Base-by-base conservation (phyloP, 2,888 invertebrate genomes). In the Sturmia bella region DNA sequence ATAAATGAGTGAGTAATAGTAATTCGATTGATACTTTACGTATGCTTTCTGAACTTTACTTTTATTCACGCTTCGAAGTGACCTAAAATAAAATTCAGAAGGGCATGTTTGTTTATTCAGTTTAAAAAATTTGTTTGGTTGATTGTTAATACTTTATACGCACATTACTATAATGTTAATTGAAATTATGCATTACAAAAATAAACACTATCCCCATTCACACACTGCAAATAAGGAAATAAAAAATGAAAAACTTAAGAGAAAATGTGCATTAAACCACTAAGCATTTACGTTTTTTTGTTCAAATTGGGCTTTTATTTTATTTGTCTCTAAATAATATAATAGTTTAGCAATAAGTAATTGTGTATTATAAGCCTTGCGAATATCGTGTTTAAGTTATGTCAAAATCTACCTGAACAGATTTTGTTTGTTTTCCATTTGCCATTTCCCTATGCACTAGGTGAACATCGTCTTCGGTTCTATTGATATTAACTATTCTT, bases 401-500 rank as follows among this genome's bases (percentile, higher is more conserved):
- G 7, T 76, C 89, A 89, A 89, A 89, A 90, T 90, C 91, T 91
- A 94, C 93, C 93, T 95, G 95, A 89, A 95, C 93, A 87, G 95
- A 94, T 92, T 95, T 95, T 92, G 93, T 95, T 92, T 95, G 94
- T 91, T 93, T 93, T 87, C 92, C 92, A 86, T 93, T 92, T 92
- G 93, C 94, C 90, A 93, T 93, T 92, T 94, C 94, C 91, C 93
- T 93, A 90, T 94, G 93, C 91, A 95, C 94, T 92, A 95, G 93
- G 92, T 93, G 94, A 92, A 94, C 94, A 92, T 94, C 93, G 92
- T 95, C 94, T 91, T 94, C 93, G 92, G 94, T 93, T 92, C 93
- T 94, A 93, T 93, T 93, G 92, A 94, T 93, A 93, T 93, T 94
- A 92, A 94, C 93, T 92, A 94, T 94, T 92, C 94, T 93, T 92